These are phyloP conservation scores for Chlamydotis undulata DNA, from an alignment of 2,113 vertebrate species.

Conservation along the genomic window DNA sequence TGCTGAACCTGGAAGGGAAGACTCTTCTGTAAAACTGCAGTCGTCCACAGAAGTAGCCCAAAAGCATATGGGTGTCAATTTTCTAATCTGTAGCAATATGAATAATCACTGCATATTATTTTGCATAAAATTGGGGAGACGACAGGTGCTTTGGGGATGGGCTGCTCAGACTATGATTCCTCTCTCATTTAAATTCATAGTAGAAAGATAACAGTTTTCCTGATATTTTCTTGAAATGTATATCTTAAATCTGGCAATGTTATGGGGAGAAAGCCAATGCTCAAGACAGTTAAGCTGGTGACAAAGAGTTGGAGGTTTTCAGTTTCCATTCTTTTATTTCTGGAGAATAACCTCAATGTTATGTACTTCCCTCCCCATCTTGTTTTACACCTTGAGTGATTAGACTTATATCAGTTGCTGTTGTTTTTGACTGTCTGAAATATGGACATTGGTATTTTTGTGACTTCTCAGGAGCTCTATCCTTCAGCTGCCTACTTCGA, in stretches of 20 bases:
- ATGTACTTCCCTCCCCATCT: background rate
- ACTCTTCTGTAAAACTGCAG: background rate
- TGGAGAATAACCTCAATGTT: background rate
- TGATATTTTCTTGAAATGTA: background rate
- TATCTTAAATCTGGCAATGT: background rate
- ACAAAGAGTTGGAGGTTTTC: background rate
- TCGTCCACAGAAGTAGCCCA: background rate
- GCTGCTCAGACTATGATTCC: background rate
- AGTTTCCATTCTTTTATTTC: background rate
- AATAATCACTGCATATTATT: background rate
- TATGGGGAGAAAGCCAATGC: background rate
- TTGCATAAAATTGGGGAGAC: background rate
- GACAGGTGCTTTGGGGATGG: background rate
- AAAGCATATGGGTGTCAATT: background rate
- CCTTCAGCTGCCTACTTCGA: background rate
- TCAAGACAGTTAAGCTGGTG: background rate
- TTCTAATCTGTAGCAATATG: background rate
- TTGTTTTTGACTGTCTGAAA: background rate
- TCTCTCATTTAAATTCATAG: background rate
- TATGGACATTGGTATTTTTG: background rate
- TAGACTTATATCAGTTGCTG: background rate
- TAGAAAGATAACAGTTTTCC: background rate
- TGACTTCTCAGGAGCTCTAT: background rate
- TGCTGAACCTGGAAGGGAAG: background rate
- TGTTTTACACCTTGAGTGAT: background rate